These are phyloP conservation scores for Paratrypauchen microcephalus DNA, from an alignment of 2,797 vertebrate genomes.

Conservation along the genomic window DNA sequence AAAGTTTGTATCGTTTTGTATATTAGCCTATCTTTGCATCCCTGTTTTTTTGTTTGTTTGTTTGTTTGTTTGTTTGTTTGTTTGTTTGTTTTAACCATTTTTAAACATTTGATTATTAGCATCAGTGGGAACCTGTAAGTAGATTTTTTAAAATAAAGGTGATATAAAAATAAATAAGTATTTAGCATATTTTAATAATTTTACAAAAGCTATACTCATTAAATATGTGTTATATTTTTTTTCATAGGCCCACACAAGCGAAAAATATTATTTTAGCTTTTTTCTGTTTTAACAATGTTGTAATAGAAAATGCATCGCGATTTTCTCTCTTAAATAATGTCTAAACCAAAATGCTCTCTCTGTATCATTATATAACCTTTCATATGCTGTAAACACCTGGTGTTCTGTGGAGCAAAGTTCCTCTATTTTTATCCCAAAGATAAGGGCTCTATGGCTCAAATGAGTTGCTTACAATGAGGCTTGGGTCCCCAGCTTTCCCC, in stretches of 20 bases:
- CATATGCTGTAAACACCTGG: not conserved
- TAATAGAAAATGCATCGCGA: too few species aligned
- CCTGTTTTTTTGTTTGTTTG: not conserved
- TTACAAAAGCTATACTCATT: not conserved
- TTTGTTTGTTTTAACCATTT: not conserved
- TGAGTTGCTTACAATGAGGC: slow-evolving; percentile 23
- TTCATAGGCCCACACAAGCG: not conserved
- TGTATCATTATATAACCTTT: not conserved
- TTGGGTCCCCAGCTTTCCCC: slow-evolving; percentile 28
- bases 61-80: too few species aligned
- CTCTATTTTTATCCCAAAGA: slow-evolving; percentile 12
- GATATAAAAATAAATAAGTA: not conserved
- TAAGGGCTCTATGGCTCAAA: slow-evolving; percentile 17
- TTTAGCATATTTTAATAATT: not conserved
- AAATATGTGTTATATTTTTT: not conserved
- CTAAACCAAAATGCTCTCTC: not conserved
- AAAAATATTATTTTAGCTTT: too few species aligned
- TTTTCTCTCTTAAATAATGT: not conserved
- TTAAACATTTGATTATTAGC: not conserved
- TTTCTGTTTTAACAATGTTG: too few species aligned
- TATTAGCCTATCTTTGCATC: not conserved
- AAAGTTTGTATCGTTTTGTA: not conserved
- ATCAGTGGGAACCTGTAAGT: not conserved
- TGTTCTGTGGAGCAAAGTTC: slow-evolving; percentile 4
- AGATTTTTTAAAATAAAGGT: not conserved